Conservation (phyloP, 30 jellyfish, hydroid and myxozoan genomes). For the Pseudorhiza aurosa region DNA sequence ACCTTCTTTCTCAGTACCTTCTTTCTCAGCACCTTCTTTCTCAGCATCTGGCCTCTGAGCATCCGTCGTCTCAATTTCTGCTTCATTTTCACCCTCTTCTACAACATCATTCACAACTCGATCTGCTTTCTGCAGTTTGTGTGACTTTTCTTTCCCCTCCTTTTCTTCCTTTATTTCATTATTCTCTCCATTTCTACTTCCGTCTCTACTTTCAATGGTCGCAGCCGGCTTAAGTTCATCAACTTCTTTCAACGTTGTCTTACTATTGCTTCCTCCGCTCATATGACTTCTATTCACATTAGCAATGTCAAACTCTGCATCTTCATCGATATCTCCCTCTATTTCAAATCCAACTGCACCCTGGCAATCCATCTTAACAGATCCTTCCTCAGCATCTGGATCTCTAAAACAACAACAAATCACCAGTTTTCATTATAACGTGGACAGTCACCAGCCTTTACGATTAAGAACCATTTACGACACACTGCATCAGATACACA, state of each 20-base stretch:
- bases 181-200: too few relatives aligned
- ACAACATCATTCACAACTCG: not conserved
- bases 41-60: not conserved
- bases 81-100: not conserved
- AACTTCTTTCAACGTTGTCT: not conserved
- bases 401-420: not conserved
- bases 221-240: too few relatives aligned
- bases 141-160: not conserved
- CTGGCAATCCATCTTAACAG: constrained; percentile 33
- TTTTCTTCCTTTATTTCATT: not conserved
- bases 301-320: constrained; percentile 3
- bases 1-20: not conserved
- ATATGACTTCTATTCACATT: not conserved
- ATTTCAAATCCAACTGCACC: constrained; percentile 61
- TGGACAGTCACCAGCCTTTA: too few relatives aligned
- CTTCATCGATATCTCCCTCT: constrained; percentile 73
- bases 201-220: too few relatives aligned
- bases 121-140: not conserved
- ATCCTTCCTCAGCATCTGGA: not conserved
- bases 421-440: too few relatives aligned
- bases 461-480: too few relatives aligned
- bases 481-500: too few relatives aligned
- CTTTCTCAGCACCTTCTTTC: not conserved
- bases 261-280: not conserved
- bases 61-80: not conserved